Conservation (phyloP, 2,113 vertebrate genomes). For the Campylomormyrus tamandua region DNA sequence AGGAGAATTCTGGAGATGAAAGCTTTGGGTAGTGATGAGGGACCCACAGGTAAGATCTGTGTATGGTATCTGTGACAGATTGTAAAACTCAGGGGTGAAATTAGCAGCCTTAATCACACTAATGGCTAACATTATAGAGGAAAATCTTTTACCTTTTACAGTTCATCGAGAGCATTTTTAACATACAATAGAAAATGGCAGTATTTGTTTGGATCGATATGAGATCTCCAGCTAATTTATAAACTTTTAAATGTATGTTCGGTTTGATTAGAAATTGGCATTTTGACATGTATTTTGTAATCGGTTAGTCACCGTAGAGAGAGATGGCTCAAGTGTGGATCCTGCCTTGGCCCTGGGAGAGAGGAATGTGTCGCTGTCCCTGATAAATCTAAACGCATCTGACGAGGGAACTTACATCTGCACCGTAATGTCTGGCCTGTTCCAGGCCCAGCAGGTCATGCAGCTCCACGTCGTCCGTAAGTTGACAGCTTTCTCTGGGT, state of each 20-base stretch:
- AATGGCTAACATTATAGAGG: background rate
- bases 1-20: conserved; percentile 53
- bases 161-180: background rate
- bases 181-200: background rate
- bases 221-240: background rate
- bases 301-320: conserved; percentile 37
- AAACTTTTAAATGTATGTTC: background rate
- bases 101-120: background rate
- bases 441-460: conserved; percentile 65
- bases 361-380: conserved; percentile 57
- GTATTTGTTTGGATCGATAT: background rate
- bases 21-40: conserved; percentile 36
- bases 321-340: conserved; percentile 47
- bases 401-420: conserved; percentile 74
- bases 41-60: conserved; percentile 30
- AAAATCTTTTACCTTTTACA: background rate
- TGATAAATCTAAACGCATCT: conserved; percentile 49
- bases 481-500: conserved; percentile 22
- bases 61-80: background rate
- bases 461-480: conserved; percentile 61
- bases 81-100: background rate
- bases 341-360: conserved; percentile 34
- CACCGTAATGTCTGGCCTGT: conserved; percentile 47
- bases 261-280: background rate
- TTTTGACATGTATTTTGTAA: background rate